phyloP scores from a whole-genome alignment of 2,888 invertebrate genomes.

The Pachymerium ferrugineum region DNA sequence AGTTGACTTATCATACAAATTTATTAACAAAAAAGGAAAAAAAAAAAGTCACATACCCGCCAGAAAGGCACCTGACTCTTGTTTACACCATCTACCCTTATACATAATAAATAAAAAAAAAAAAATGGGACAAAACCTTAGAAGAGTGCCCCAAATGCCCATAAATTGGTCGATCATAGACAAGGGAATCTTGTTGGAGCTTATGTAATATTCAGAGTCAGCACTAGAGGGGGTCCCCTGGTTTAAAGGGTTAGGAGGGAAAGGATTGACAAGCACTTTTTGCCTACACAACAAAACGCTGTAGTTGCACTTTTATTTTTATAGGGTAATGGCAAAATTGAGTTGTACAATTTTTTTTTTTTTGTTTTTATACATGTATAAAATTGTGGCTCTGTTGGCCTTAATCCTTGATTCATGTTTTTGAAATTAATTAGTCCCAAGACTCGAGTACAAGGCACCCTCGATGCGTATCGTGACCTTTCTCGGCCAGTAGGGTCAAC shows the following conservation, averaged over 20 bases:
- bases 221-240: neutral
- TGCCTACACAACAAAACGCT: neutral
- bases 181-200: neutral
- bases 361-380: neutral
- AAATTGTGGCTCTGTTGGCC: neutral
- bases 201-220: slow-evolving; percentile 9
- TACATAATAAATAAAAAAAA: neutral
- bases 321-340: neutral
- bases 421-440: slow-evolving; percentile 21
- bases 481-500: neutral
- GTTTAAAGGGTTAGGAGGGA: neutral
- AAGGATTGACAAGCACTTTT: neutral
- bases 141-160: neutral
- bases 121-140: neutral
- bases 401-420: slow-evolving; percentile 10
- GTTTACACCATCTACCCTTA: neutral
- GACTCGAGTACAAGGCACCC: slow-evolving; percentile 9
- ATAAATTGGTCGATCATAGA: neutral
- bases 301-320: neutral
- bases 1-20: neutral
- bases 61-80: neutral
- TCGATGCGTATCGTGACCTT: neutral
- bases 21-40: neutral
- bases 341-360: no score
- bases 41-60: neutral